These are phyloP conservation scores for Stomorhina lunata DNA, from an alignment of 2,888 invertebrate species.

Conservation along the genomic window DNA sequence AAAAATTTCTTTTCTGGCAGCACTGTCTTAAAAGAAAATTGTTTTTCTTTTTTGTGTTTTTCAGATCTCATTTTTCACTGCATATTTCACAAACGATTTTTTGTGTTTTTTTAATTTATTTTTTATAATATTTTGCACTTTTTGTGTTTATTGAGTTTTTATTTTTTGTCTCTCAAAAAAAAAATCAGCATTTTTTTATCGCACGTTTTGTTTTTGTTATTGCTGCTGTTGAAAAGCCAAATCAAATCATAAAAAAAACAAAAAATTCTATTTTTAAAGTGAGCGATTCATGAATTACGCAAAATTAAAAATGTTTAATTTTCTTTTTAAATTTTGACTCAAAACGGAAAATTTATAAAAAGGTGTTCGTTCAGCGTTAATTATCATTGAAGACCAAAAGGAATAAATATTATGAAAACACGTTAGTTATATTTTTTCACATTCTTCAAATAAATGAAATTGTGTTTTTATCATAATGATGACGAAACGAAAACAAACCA, in stretches of 20 bases:
- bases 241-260: conserved; percentile 69
- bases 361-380: conserved; percentile 42
- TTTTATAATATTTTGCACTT: conserved; percentile 49
- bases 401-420: conserved; percentile 54
- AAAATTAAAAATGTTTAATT: conserved; percentile 73
- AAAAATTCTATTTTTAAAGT: conserved; percentile 75
- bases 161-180: conserved; percentile 47
- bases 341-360: conserved; percentile 74
- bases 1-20: conserved; percentile 32
- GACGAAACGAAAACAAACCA: conserved; percentile 50
- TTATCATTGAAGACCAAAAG: conserved; percentile 27
- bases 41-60: conserved; percentile 11
- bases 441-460: neutral
- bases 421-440: conserved; percentile 23
- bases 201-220: conserved; percentile 68
- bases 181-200: conserved; percentile 52
- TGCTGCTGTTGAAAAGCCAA: conserved; percentile 71
- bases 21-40: conserved; percentile 34
- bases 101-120: conserved; percentile 28
- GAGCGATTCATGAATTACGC: conserved; percentile 76
- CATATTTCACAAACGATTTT: conserved; percentile 57
- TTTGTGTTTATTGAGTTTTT: conserved; percentile 49
- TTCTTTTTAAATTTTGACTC: conserved; percentile 65
- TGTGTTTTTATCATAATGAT: conserved; percentile 37
- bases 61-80: conserved; percentile 48